phyloP scores from a whole-genome alignment of 2,888 invertebrate genomes.

The Dilophus febrilis region DNA sequence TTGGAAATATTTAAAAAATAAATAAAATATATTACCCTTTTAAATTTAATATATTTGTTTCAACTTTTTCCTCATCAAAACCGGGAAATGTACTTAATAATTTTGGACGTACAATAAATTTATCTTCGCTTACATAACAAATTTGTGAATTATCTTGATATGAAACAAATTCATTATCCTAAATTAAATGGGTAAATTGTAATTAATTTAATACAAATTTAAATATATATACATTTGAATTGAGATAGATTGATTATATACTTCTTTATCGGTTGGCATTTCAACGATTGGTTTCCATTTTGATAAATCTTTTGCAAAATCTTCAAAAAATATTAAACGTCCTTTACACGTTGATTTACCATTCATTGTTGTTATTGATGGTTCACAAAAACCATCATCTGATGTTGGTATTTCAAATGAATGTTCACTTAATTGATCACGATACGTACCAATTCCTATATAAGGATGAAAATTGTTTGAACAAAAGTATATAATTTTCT shows the following conservation, averaged over 20 bases:
- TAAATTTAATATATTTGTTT: constrained; percentile 24
- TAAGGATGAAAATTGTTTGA: too few species aligned
- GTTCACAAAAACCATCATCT: constrained; percentile 17
- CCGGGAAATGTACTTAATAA: constrained; percentile 17
- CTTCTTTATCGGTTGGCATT: constrained; percentile 32
- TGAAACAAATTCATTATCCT: constrained; percentile 33
- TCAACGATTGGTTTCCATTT: constrained; percentile 34
- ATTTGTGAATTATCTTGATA: constrained; percentile 25
- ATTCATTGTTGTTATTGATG: constrained; percentile 4
- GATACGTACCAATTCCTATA: too few species aligned
- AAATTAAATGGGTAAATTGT: neutral
- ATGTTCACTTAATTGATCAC: neutral
- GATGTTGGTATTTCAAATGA: neutral
- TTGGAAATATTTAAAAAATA: neutral
- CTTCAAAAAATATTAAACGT: constrained; percentile 3
- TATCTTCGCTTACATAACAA: constrained; percentile 20
- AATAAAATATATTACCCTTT: constrained; percentile 18
- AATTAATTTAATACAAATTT: neutral
- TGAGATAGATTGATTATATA: constrained; percentile 15
- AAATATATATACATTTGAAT: neutral
- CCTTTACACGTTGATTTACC: constrained; percentile 1
- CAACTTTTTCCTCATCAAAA: constrained; percentile 15
- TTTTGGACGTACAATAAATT: constrained; percentile 27
- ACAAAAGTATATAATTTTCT: too few species aligned
- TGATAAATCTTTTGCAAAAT: neutral